These are phyloP conservation scores for Lipotes vexillifer DNA, from an alignment of 2,113 vertebrate species.

Conservation along the genomic window DNA sequence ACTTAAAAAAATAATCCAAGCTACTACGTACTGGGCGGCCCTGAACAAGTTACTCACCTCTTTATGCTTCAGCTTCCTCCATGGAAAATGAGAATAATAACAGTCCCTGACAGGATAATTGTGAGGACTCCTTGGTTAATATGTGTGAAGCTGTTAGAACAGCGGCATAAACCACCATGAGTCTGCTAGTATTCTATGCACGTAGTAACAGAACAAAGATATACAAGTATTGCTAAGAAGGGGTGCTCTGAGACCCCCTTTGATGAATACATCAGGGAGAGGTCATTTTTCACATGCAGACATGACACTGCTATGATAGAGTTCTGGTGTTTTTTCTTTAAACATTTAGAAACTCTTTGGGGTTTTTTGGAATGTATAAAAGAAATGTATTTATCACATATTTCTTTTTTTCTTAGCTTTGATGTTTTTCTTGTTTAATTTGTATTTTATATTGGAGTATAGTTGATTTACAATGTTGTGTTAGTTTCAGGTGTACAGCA, in stretches of 20 bases:
- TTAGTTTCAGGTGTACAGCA: no score
- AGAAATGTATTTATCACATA: no score
- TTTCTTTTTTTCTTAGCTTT: no score
- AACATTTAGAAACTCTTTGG: not conserved
- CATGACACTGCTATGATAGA: not conserved
- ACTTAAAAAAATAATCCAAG: not conserved
- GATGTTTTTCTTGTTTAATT: no score
- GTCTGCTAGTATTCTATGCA: not conserved
- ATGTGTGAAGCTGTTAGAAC: not conserved
- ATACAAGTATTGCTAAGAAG: not conserved
- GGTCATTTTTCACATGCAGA: not conserved
- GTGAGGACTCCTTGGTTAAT: not conserved
- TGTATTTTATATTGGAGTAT: no score
- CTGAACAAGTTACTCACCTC: not conserved
- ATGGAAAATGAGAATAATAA: not conserved
- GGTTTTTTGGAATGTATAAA: no score
- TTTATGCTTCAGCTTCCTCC: not conserved
- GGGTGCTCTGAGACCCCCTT: not conserved
- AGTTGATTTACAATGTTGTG: no score
- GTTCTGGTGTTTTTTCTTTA: not conserved
- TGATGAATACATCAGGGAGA: not conserved
- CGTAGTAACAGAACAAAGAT: not conserved
- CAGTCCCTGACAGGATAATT: not conserved
- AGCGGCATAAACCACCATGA: not conserved
- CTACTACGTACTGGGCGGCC: not conserved